phyloP scores from a whole-genome alignment of 1,140 invertebrate genomes.

The Hetaerina americana region DNA sequence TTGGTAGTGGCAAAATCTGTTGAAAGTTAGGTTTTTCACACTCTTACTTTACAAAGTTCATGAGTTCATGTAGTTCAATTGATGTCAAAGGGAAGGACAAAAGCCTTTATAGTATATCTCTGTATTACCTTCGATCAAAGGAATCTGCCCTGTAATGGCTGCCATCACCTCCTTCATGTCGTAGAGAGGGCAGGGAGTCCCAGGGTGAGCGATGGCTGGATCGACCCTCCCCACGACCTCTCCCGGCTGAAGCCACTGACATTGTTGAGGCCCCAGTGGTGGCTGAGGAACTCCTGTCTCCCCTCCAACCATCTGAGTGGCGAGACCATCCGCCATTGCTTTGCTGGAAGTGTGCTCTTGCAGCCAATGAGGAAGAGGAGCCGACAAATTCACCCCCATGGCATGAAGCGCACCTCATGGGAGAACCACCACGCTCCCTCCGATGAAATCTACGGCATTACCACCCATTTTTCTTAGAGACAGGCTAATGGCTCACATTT shows the following conservation, averaged over 20 bases:
- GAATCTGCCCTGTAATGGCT: slow-evolving; percentile 72
- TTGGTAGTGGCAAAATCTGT: too few species aligned
- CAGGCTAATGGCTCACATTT: background rate
- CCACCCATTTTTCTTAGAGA: background rate
- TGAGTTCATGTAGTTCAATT: too few species aligned
- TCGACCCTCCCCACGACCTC: slow-evolving; percentile 21
- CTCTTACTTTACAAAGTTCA: too few species aligned
- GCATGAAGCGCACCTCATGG: slow-evolving; percentile 61
- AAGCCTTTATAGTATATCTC: too few species aligned
- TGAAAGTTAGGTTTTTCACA: too few species aligned
- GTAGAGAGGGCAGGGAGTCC: slow-evolving; percentile 68
- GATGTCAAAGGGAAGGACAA: too few species aligned
- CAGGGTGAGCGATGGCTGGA: slow-evolving; percentile 53
- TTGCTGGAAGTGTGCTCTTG: background rate
- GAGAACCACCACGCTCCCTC: slow-evolving; percentile 20
- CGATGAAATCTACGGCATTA: background rate
- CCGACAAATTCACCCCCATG: slow-evolving; percentile 54
- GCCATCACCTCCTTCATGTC: slow-evolving; percentile 45
- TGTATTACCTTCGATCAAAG: slow-evolving; percentile 69
- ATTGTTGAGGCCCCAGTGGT: slow-evolving; percentile 12
- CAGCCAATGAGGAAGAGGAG: slow-evolving; percentile 23
- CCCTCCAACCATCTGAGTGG: slow-evolving; percentile 74
- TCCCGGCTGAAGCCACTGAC: background rate
- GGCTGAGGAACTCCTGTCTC: slow-evolving; percentile 52
- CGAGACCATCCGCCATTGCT: slow-evolving; percentile 70